Evolutionary conservation across 1,140 invertebrate species (phyloP), one percentile per base, ranked within the genome.

Genomic region (Cecropterus lyciades): DNA sequence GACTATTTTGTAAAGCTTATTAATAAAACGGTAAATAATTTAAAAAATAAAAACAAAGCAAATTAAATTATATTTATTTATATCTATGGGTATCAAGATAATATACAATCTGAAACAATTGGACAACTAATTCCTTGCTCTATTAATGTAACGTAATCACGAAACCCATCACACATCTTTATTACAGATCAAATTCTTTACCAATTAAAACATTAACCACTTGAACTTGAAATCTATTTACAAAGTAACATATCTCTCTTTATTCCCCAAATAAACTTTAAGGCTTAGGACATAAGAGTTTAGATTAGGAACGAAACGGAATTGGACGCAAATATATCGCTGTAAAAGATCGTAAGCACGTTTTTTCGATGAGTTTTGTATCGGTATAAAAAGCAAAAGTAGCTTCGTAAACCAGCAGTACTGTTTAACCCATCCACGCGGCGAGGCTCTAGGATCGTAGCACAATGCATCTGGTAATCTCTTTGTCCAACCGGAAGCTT

Each of bases 291-390:
- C 42, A 57, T 69, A 68, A 66, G 27, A 33, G 15, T 20, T 15
- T 3, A 15, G 16, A 37, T 24, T 17, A 8, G 9, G 17, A 45
- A 48, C 1, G 40, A 62, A 51, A 46, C 7, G 40, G 46, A 5
- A 8, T 37, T n/a, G 42, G 33, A 43, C 3, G 75, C 56, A 74
- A 67, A 59, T 4, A n/a, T 70, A 76, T 59, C 9, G 68, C 74
- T 65, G 82, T 67, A 30, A 24, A 64, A 73, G 57, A 51, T 67
- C 67, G 70, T 75, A 60, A 74, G 79, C 85, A 80, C 76, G 87
- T 88, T 87, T 89, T 86, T 88, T 80, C 73, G 80, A 77, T 79
- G 82, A 74, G 79, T 83, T 84, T 87, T 79, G 71, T 78, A 74
- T 77, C 45, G 70, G 79, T 89, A 89, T 89, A 89, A 82, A 89